Percentiles rank a stretch among this genome's conserved stretches.
Evolutionary conservation across 2,113 vertebrate genomes (phyloP).

Genomic region (Podiceps cristatus): DNA sequence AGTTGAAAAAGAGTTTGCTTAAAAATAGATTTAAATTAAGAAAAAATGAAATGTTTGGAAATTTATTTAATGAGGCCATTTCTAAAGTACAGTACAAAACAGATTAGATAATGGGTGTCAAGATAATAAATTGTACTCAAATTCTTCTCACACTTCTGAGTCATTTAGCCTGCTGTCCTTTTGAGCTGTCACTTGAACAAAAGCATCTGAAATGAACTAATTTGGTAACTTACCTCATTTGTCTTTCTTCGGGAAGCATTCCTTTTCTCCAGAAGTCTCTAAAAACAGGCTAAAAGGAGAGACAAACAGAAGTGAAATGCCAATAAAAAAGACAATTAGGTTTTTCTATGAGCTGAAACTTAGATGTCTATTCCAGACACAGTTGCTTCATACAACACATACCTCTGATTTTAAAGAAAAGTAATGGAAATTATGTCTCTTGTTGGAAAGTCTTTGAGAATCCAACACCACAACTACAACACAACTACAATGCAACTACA

Average conservation of each 20-base stretch:
- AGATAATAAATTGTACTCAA: neutral
- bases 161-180: slow-evolving; percentile 50
- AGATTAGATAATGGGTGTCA: slow-evolving; percentile 2
- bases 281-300: neutral
- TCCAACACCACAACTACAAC: neutral
- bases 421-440: neutral
- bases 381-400: neutral
- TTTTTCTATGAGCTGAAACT: neutral
- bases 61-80: slow-evolving; percentile 36
- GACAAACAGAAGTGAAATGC: neutral
- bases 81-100: slow-evolving; percentile 2
- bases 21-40: slow-evolving; percentile 22
- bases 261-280: neutral
- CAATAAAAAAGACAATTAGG: neutral
- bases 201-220: slow-evolving; percentile 29
- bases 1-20: neutral
- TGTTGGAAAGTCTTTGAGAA: neutral
- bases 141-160: slow-evolving; percentile 26
- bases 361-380: neutral
- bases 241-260: slow-evolving; percentile 33
- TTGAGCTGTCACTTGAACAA: slow-evolving; percentile 56
- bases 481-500: neutral
- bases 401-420: neutral
- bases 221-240: slow-evolving; percentile 26
- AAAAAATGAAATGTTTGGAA: slow-evolving; percentile 34